phyloP scores from a whole-genome alignment of 2,888 invertebrate genomes.

The Phyllotreta striolata region DNA sequence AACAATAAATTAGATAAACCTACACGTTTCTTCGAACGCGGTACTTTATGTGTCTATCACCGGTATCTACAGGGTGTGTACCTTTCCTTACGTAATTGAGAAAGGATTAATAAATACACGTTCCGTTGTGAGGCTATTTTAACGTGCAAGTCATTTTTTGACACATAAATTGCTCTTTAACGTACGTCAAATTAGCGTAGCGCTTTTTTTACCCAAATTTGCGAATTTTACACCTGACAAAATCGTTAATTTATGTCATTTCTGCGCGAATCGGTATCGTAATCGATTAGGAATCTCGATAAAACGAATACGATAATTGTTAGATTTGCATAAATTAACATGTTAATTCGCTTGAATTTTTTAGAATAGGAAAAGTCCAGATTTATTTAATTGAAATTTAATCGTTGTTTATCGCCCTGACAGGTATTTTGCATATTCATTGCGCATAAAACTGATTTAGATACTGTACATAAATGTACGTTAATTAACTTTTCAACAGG shows the following conservation, averaged over 20 bases:
- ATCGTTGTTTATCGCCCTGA: conserved; percentile 5
- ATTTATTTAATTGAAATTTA: neutral
- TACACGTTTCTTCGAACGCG: conserved; percentile 16
- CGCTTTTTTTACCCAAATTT: too few species aligned
- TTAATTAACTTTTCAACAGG: neutral
- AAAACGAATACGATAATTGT: conserved; percentile 10
- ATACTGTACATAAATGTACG: neutral
- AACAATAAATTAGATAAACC: conserved; percentile 27
- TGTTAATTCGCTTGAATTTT: conserved; percentile 8
- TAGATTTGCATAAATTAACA: conserved; percentile 14
- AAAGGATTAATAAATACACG: too few species aligned
- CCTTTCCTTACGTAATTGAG: neutral
- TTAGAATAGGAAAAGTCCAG: conserved; percentile 2
- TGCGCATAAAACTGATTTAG: neutral
- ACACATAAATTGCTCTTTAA: too few species aligned
- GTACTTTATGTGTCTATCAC: conserved; percentile 13
- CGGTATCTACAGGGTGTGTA: conserved; percentile 15
- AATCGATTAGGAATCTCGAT: conserved; percentile 21
- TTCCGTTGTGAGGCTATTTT: too few species aligned
- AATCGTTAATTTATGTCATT: conserved; percentile 11
- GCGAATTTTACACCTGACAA: too few species aligned
- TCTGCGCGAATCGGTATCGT: conserved; percentile 16
- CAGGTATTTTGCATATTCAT: conserved; percentile 9
- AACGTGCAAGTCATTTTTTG: too few species aligned
- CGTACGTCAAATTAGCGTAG: too few species aligned